Evolutionary conservation across 2,888 invertebrate genomes (phyloP).

Genomic region (Sisyra nigra): DNA sequence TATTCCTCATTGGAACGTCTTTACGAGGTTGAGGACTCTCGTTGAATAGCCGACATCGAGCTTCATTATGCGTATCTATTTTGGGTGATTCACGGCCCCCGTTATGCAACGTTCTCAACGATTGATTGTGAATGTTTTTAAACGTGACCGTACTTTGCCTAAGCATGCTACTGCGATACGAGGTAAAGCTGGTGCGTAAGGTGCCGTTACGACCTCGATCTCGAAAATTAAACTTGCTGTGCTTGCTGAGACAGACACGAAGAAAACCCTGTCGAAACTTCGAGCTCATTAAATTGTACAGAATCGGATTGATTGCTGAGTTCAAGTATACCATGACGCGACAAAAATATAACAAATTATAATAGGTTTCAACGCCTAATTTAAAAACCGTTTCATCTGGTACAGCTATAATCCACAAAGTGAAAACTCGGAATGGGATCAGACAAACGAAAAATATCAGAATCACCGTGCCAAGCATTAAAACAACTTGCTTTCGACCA

Average conservation of each 20-base stretch:
- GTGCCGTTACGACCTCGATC: constrained; percentile 31
- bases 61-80: no score
- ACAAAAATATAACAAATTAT: constrained; percentile 67
- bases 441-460: constrained; percentile 77
- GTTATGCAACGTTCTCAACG: no score
- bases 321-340: constrained; percentile 78
- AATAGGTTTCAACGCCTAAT: constrained; percentile 62
- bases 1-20: no score
- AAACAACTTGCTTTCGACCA: constrained; percentile 66
- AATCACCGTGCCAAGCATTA: constrained; percentile 77
- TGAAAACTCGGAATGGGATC: constrained; percentile 71
- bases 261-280: constrained; percentile 74
- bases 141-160: constrained; percentile 23
- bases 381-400: constrained; percentile 49
- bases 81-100: no score
- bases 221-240: constrained; percentile 30
- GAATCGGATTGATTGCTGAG: constrained; percentile 77
- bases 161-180: constrained; percentile 24
- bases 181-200: constrained; percentile 37
- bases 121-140: constrained; percentile 14
- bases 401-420: constrained; percentile 65
- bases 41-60: no score
- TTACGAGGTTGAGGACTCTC: no score
- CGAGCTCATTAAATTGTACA: constrained; percentile 86
- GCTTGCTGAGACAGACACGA: constrained; percentile 43